phyloP scores from a whole-genome alignment of 1,140 invertebrate species.

The Parapsyche elsis region DNA sequence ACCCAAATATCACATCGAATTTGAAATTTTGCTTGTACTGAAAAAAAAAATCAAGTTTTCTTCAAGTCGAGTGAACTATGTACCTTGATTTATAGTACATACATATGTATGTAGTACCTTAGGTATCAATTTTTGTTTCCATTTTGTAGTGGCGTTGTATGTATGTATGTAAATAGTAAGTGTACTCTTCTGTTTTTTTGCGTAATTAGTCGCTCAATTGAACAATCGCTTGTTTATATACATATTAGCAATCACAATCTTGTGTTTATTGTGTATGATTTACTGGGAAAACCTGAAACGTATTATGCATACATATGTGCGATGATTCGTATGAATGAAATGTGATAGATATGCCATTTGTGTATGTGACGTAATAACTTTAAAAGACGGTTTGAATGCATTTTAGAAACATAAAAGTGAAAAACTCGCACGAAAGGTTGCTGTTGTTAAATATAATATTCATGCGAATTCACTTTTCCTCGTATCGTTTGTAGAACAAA shows the following conservation, averaged over 20 bases:
- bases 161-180: too few species aligned
- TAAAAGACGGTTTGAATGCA: too few species aligned
- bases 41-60: neutral
- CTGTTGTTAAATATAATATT: neutral
- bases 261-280: neutral
- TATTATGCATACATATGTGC: too few species aligned
- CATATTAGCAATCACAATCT: neutral
- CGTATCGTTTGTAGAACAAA: too few species aligned
- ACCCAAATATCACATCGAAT: neutral
- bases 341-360: neutral
- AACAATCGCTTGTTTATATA: slow-evolving; percentile 9
- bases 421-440: neutral
- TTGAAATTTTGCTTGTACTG: neutral
- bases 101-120: too few species aligned
- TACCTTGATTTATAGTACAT: too few species aligned
- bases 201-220: neutral
- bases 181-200: too few species aligned
- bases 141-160: neutral
- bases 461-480: too few species aligned
- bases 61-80: neutral
- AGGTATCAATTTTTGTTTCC: too few species aligned
- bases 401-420: neutral
- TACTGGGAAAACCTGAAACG: too few species aligned
- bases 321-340: neutral
- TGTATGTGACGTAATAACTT: too few species aligned